Base-by-base conservation (phyloP, 2,113 vertebrate species). In the Hyperoodon ampullatus region DNA sequence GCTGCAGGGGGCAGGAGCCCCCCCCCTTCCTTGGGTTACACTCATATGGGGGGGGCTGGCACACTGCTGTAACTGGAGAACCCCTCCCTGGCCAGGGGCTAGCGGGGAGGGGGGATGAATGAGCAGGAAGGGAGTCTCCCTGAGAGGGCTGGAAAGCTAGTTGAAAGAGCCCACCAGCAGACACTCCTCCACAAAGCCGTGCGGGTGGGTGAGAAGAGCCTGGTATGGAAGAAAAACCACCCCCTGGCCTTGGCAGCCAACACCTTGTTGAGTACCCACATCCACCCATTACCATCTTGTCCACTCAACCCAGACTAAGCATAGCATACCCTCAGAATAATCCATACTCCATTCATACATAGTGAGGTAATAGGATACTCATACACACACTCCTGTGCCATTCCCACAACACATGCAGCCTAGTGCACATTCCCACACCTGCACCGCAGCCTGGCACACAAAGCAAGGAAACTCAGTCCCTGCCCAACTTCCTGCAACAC, bases 1-100 rank as follows among this genome's bases (percentile, higher is more conserved):
- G 90, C 95, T 77, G 92, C 93, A 71, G 97, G 97, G 96, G 97
- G 91, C 47, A 71, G 65, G 33, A 94, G 90, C 87, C 92, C 95
- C 96, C 96, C 96, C 95, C 95, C 95, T 97, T 80, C 90, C 47
- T 82, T 86, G 87, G 92, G 68, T 77, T 92, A 86, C 71, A 66
- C 75, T 84, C 89, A 92, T 50, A 39, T 9, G 35, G 65, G 70
- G 35, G 58, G 21, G 18, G 8, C 4, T 80, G 90, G n/a, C 74
- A 44, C 53, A 50, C 65, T 50, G 58, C 50, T 91, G 70, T 96
- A 89, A 93, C 77, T 92, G 30, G 47, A 80, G 71, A 93, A 42
- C 39, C 53, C 68, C 61, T 81, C 78, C 71, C 86, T 30, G 33
- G 81, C 39, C 33, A 39, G 55, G 42, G 60, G 44, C 86, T 92